Base-by-base conservation (phyloP, 2,113 vertebrate species). In the Sminthopsis crassicaudata region DNA sequence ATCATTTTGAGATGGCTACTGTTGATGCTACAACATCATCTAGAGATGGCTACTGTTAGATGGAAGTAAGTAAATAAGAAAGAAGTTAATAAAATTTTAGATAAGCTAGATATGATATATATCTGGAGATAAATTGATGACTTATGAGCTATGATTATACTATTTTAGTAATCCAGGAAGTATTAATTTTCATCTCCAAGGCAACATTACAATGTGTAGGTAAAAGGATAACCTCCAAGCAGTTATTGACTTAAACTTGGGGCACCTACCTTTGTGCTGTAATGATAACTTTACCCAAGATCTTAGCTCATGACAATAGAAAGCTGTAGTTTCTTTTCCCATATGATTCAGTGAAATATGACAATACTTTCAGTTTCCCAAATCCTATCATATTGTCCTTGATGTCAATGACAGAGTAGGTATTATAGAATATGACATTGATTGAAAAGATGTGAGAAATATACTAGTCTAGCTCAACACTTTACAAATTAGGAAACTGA, bases 401-500 rank as follows among this genome's bases (percentile, higher is more conserved):
- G 67, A 84, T 84, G 2, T 8, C 67, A 84, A 2, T 42, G 19
- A 84, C 6, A 42, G 67, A 14, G 7, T 84, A 84, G 16, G 67
- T 19, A 42, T 22, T 84, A 84, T 42, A 84, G 19, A 84, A 84
- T n/a, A 76, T 7, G 12, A 14, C n/a, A 84, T 0, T 84, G 67
- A 84, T 2, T 2, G 19, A 19, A n/a, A 42, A n/a, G 67, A 84
- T n/a, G n/a, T 84, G 22, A 84, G 36, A 84, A 22, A 84, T 84
- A 84, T 42, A 42, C 16, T 42, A 42, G n/a, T 10, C 88, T 10
- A 16, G 24, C 27, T 91, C 25, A 27, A 16, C 2, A 52, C 76
- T 26, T 97, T 48, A 90, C 27, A 89, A 51, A 76, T 94, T n/a
- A 94, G 95, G 8, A 76, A 94, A 46, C 22, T 90, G 42, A 95